phyloP scores from a whole-genome alignment of 2,888 invertebrate genomes.

The Amiota mariae region DNA sequence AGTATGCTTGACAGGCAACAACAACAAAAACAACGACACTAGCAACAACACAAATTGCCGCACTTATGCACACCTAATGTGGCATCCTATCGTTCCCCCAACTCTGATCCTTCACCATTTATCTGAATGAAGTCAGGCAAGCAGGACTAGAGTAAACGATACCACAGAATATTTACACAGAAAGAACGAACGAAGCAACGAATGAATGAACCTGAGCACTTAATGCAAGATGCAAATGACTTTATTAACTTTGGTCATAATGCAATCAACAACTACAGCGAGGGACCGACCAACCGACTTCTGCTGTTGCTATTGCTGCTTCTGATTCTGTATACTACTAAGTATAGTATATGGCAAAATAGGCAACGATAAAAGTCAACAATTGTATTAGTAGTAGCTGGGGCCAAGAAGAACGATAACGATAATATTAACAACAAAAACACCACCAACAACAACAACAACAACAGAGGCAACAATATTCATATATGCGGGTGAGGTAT shows the following conservation, averaged over 20 bases:
- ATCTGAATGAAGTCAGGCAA: conserved; percentile 17
- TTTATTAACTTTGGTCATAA: conserved; percentile 61
- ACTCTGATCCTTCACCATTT: no score
- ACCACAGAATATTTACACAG: conserved; percentile 22
- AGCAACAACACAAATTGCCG: neutral
- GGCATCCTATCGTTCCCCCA: no score
- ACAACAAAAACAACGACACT: neutral
- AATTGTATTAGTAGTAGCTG: conserved; percentile 22
- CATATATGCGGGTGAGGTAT: neutral
- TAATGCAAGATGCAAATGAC: conserved; percentile 62
- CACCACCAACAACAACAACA: conserved; percentile 15
- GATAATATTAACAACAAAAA: conserved; percentile 1
- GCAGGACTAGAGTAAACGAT: conserved; percentile 16
- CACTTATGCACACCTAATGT: no score
- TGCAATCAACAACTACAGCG: conserved; percentile 55
- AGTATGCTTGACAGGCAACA: neutral
- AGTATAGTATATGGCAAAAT: conserved; percentile 36
- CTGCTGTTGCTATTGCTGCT: no score
- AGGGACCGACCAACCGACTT: neutral
- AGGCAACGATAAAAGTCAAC: conserved; percentile 45
- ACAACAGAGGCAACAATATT: neutral
- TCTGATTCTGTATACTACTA: no score
- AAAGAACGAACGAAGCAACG: conserved; percentile 23
- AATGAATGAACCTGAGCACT: conserved; percentile 47
- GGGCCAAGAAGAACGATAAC: conserved; percentile 3